These are phyloP conservation scores for Carollia perspicillata DNA, from an alignment of 2,113 vertebrate species.

Conservation along the genomic window DNA sequence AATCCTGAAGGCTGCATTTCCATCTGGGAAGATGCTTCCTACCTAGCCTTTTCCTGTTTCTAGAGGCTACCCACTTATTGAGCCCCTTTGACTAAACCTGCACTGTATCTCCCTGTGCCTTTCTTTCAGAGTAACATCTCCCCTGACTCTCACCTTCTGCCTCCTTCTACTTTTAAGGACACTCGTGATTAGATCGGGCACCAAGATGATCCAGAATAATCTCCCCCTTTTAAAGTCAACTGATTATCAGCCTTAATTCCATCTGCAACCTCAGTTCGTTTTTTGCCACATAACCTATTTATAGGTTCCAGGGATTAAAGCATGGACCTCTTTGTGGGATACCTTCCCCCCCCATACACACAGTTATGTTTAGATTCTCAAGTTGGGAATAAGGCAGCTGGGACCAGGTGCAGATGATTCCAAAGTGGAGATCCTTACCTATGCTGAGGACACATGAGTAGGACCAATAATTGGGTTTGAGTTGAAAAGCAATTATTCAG, in stretches of 20 bases:
- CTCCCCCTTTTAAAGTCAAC: constrained; percentile 25
- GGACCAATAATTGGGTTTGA: neutral
- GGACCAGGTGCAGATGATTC: neutral
- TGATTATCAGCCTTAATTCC: constrained; percentile 39
- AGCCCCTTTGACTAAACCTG: neutral
- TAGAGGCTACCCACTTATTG: neutral
- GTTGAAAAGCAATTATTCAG: neutral
- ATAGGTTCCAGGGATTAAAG: neutral
- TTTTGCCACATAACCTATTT: neutral
- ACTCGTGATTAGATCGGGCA: neutral
- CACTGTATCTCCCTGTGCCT: neutral
- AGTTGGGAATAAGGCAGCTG: neutral
- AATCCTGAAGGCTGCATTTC: constrained; percentile 36
- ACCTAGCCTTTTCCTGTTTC: neutral
- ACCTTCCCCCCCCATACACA: neutral
- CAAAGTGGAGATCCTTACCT: neutral
- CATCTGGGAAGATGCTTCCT: neutral
- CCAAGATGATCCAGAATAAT: constrained; percentile 29
- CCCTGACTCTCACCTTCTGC: neutral
- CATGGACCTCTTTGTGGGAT: neutral
- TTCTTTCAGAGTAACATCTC: neutral
- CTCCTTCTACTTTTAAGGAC: neutral
- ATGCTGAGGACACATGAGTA: neutral
- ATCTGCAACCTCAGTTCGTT: neutral
- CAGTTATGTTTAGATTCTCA: neutral